Evolutionary conservation across 2,888 invertebrate species (phyloP), one percentile per base, ranked within the genome.

Genomic region (Baronia brevicornis): DNA sequence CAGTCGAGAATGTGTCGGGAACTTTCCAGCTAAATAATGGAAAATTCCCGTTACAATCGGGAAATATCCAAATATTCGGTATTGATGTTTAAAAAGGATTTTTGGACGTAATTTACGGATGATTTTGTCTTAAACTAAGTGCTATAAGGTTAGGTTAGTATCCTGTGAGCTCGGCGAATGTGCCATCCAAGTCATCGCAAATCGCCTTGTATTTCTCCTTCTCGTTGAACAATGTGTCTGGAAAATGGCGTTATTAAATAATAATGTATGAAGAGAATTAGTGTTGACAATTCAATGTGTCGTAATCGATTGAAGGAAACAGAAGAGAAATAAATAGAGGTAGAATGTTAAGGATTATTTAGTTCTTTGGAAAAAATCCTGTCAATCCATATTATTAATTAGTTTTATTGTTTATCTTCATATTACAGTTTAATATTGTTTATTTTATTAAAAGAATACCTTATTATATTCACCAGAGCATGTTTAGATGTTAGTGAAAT

Each of bases 161-260:
- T 90, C 94, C 96, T 85, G 95, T 95, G 87, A 96, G 91, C 88
- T 97, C 96, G 79, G 95, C 93, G 90, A 95, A 96, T 84, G 96
- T 96, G 87, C 92, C 91, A 88, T 97, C 96, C 91, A 97, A 89
- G 89, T 96, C 96, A 88, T 96, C 96, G 89, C 94, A 94, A 90
- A 96, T 96, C 85, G 92, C 90, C 92, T 96, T 97, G 93, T 96
- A 94, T 88, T 93, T 93, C 89, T 94, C 94, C 90, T 94, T 95
- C 85, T 91, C 89, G 86, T 87, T 89, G 87, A 91, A 91, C 84
- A 94, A 89, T 71, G 89, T 87, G 89, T 94, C 94, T 94, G 90
- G 54, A 91, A 91, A 74, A 74, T 65, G 56, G 62, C 44, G 75
- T 74, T 57, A 71, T 63, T 66, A 58, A 61, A 66, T n/a, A n/a